Percentiles rank a stretch among this genome's conserved stretches.
Conservation (phyloP, 2,797 vertebrate genomes). For the Synaphobranchus kaupii region DNA sequence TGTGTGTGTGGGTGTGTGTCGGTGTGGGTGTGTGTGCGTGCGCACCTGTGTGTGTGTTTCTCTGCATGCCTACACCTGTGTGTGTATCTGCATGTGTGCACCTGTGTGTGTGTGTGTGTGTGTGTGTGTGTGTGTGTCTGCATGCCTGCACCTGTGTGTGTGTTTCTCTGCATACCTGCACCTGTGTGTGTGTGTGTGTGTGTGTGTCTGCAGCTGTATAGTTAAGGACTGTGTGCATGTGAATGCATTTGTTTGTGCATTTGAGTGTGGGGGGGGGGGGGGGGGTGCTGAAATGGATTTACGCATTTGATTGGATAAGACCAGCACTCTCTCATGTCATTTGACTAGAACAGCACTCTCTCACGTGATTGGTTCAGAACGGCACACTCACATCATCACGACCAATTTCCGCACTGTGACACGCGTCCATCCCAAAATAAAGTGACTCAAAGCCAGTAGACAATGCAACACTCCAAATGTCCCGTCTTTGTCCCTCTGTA, state of each 20-base stretch:
- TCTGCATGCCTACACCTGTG: slow-evolving; percentile 4
- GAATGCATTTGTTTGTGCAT: slow-evolving; percentile 45
- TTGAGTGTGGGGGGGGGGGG: slow-evolving; percentile 36
- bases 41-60: too few relatives aligned
- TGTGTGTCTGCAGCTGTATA: slow-evolving; percentile 19
- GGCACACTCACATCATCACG: neutral
- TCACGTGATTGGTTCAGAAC: neutral
- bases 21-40: slow-evolving; percentile 40
- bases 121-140: slow-evolving; percentile 42
- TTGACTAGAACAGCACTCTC: too few relatives aligned
- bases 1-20: slow-evolving; percentile 4
- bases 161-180: slow-evolving; percentile 49
- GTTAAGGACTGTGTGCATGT: slow-evolving; percentile 31
- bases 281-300: slow-evolving; percentile 45
- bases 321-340: slow-evolving; percentile 38
- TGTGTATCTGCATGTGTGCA: slow-evolving; percentile 55
- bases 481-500: neutral
- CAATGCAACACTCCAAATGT: neutral
- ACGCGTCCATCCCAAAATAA: neutral
- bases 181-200: too few relatives aligned
- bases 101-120: slow-evolving; percentile 37
- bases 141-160: slow-evolving; percentile 27
- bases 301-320: slow-evolving; percentile 62
- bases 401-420: neutral
- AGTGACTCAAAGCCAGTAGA: slow-evolving; percentile 8